phyloP scores from a whole-genome alignment of 1,140 invertebrate genomes.

The Aethina tumida region DNA sequence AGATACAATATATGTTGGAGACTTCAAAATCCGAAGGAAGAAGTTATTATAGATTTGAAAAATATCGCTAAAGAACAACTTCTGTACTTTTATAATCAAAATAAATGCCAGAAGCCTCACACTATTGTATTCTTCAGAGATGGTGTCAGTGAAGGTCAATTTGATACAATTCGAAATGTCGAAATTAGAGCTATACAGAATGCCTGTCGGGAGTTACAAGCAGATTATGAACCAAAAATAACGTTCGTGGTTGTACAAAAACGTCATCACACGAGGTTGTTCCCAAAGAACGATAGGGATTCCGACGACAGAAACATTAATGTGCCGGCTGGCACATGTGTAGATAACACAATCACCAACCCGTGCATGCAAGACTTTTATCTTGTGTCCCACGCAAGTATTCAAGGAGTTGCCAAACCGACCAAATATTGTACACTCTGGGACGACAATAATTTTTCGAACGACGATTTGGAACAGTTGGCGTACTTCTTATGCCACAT shows the following conservation, averaged over 20 bases:
- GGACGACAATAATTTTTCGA: slow-evolving; percentile 64
- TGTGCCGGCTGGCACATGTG: slow-evolving; percentile 75
- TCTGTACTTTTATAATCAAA: slow-evolving; percentile 39
- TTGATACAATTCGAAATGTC: slow-evolving; percentile 41
- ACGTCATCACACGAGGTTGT: slow-evolving; percentile 77
- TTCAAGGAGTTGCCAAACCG: slow-evolving; percentile 77
- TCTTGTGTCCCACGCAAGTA: slow-evolving; percentile 53
- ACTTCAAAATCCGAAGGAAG: slow-evolving; percentile 48
- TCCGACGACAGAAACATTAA: no score
- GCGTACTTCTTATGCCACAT: slow-evolving; percentile 84
- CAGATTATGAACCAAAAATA: slow-evolving; percentile 51
- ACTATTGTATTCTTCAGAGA: slow-evolving; percentile 69
- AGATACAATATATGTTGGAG: slow-evolving; percentile 60
- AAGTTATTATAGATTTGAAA: slow-evolving; percentile 67
- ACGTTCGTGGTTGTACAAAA: slow-evolving; percentile 86
- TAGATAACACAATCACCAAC: slow-evolving; percentile 74
- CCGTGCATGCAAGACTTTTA: slow-evolving; percentile 79
- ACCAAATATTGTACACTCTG: slow-evolving; percentile 80
- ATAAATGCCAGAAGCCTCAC: slow-evolving; percentile 39
- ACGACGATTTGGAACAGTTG: slow-evolving; percentile 71
- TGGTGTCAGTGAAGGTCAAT: slow-evolving; percentile 84
- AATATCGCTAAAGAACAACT: slow-evolving; percentile 55
- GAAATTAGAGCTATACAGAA: slow-evolving; percentile 57
- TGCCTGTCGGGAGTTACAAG: slow-evolving; percentile 48
- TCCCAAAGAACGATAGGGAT: slow-evolving; percentile 40